Conservation (phyloP, 2,888 invertebrate species). For the Sisyra terminalis region DNA sequence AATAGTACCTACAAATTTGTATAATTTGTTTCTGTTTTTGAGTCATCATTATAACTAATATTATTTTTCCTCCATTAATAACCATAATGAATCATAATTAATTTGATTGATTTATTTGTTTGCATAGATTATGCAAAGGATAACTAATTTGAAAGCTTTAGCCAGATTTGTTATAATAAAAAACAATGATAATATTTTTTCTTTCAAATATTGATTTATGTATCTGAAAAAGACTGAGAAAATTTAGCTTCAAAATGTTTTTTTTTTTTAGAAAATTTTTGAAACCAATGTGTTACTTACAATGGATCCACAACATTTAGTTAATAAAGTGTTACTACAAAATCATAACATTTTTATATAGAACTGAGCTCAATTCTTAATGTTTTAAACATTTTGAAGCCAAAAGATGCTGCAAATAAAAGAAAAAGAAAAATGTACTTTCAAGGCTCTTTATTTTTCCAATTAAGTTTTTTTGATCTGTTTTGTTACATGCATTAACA, state of each 20-base stretch:
- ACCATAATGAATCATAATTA: too few relatives aligned
- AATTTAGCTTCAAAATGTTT: constrained; percentile 2
- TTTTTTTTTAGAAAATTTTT: background rate
- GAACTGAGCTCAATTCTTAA: constrained; percentile 1
- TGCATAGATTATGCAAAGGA: too few relatives aligned
- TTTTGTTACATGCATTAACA: constrained; percentile 1
- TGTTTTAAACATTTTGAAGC: constrained; percentile 1
- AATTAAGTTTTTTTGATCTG: background rate
- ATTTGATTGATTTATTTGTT: too few relatives aligned
- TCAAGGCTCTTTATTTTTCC: background rate
- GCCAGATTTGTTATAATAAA: too few relatives aligned
- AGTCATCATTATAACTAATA: too few relatives aligned
- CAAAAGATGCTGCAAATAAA: constrained; percentile 1
- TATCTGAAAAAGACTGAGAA: background rate
- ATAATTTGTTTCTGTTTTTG: too few relatives aligned
- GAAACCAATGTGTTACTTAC: background rate
- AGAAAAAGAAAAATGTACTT: background rate
- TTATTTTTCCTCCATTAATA: too few relatives aligned
- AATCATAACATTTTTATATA: background rate
- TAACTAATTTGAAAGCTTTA: too few relatives aligned
- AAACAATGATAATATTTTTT: background rate
- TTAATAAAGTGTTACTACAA: background rate
- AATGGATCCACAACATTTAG: too few relatives aligned
- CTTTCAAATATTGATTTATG: background rate
- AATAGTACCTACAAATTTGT: too few relatives aligned